Evolutionary conservation across 2,888 invertebrate genomes (phyloP).

Genomic region (Calliphora vomitoria): DNA sequence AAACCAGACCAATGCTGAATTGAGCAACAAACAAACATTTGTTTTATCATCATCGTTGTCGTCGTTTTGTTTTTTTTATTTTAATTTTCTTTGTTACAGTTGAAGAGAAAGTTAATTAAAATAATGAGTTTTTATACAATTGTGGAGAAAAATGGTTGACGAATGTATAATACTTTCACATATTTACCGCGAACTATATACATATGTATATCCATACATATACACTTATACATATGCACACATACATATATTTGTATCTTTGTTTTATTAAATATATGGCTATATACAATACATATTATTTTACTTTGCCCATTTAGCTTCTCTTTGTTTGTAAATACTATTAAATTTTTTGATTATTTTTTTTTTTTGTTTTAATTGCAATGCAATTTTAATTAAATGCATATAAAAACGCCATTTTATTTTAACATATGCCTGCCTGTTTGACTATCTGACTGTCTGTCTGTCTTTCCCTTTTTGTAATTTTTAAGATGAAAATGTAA

Average conservation of each 20-base stretch:
- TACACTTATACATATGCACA: neutral
- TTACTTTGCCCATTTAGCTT: conserved; percentile 21
- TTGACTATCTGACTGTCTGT: conserved; percentile 10
- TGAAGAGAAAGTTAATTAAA: conserved; percentile 84
- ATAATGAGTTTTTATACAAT: conserved; percentile 81
- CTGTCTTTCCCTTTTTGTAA: conserved; percentile 41
- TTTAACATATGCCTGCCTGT: conserved; percentile 52
- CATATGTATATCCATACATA: neutral
- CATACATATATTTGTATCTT: neutral
- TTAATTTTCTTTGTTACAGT: conserved; percentile 70
- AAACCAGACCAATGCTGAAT: conserved; percentile 25
- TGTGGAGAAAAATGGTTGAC: conserved; percentile 68
- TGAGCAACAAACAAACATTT: conserved; percentile 54
- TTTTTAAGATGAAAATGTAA: conserved; percentile 49
- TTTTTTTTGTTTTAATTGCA: conserved; percentile 61
- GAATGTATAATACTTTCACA: conserved; percentile 60
- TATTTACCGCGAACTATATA: neutral
- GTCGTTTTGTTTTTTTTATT: conserved; percentile 39
- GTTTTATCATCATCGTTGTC: conserved; percentile 57
- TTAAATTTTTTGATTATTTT: conserved; percentile 58
- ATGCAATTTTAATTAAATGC: conserved; percentile 81
- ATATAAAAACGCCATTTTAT: conserved; percentile 62
- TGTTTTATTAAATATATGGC: conserved; percentile 10
- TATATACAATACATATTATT: conserved; percentile 1
- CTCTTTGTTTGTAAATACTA: conserved; percentile 57